Evolutionary conservation across 2,113 vertebrate genomes (phyloP).

Genomic region (Sceloporus tristichus): DNA sequence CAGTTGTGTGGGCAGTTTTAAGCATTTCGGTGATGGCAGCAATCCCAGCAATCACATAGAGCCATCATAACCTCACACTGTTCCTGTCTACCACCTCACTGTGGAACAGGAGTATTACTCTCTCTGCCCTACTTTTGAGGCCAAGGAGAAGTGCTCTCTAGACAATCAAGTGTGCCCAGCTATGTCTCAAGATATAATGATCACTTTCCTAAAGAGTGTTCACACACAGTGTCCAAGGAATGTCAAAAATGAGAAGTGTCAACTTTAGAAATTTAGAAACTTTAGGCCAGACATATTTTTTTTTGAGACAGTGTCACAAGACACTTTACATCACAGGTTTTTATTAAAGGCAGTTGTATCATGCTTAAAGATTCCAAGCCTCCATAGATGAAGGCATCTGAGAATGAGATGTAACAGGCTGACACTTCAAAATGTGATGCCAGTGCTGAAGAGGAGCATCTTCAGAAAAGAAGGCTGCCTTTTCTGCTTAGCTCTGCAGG

Average conservation of each 20-base stretch:
- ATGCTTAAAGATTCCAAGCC: slow-evolving; percentile 47
- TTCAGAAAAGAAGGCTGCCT: slow-evolving; percentile 24
- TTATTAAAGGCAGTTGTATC: slow-evolving; percentile 65
- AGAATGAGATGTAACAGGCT: slow-evolving; percentile 8
- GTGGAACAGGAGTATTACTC: accelerated
- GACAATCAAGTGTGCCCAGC: accelerated
- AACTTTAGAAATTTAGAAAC: slow-evolving; percentile 54
- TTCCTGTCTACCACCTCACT: background rate
- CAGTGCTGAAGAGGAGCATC: slow-evolving; percentile 28
- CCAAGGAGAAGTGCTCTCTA: slow-evolving; percentile 2
- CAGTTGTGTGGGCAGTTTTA: background rate
- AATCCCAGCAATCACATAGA: background rate
- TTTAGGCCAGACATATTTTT: slow-evolving; percentile 38
- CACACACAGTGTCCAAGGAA: slow-evolving; percentile 38
- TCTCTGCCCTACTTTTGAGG: background rate
- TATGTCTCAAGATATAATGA: slow-evolving; percentile 25
- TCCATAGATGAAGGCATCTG: slow-evolving; percentile 47
- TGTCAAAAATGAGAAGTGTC: slow-evolving; percentile 48
- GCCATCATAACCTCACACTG: background rate
- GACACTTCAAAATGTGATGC: slow-evolving; percentile 32
- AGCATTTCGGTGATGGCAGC: background rate
- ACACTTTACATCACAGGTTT: slow-evolving; percentile 58
- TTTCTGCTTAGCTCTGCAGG: background rate
- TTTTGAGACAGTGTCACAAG: slow-evolving; percentile 50
- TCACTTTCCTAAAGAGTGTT: slow-evolving; percentile 25